Evolutionary conservation across 2,113 vertebrate species (phyloP).

Genomic region (Drymodes brunneopygia): DNA sequence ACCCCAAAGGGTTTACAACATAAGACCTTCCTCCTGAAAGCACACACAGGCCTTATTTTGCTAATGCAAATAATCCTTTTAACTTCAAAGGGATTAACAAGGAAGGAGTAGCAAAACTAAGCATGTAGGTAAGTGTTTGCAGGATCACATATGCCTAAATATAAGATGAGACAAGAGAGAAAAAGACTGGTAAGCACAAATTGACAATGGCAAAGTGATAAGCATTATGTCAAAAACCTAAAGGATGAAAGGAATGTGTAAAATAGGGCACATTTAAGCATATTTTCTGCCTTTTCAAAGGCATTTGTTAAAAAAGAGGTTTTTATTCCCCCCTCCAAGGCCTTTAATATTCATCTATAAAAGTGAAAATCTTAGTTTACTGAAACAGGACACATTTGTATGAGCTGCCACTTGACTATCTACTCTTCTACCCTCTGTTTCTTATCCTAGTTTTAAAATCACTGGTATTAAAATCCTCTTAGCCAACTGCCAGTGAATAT

Average conservation of each 20-base stretch:
- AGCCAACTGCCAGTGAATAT: neutral
- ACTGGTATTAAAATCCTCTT: neutral
- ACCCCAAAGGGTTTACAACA: neutral
- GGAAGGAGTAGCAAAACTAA: constrained; percentile 24
- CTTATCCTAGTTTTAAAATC: neutral
- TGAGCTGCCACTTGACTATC: neutral
- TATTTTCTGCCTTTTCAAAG: constrained; percentile 37
- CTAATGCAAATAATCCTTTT: constrained; percentile 62
- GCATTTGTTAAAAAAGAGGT: neutral
- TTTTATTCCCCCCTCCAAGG: neutral
- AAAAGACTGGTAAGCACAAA: constrained; percentile 26
- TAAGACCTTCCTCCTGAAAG: constrained; percentile 20
- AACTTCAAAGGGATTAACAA: constrained; percentile 53
- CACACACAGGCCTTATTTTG: constrained; percentile 7
- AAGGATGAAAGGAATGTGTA: constrained; percentile 22
- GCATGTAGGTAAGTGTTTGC: neutral
- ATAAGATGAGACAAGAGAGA: neutral
- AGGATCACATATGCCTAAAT: constrained; percentile 31
- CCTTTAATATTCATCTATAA: neutral
- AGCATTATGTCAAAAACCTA: neutral
- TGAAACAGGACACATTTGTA: neutral
- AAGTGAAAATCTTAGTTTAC: neutral
- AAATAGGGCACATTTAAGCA: constrained; percentile 43
- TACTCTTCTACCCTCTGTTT: neutral
- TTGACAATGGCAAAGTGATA: constrained; percentile 35